These are phyloP conservation scores for Watsonalla binaria DNA, from an alignment of 2,888 invertebrate genomes.

Conservation along the genomic window DNA sequence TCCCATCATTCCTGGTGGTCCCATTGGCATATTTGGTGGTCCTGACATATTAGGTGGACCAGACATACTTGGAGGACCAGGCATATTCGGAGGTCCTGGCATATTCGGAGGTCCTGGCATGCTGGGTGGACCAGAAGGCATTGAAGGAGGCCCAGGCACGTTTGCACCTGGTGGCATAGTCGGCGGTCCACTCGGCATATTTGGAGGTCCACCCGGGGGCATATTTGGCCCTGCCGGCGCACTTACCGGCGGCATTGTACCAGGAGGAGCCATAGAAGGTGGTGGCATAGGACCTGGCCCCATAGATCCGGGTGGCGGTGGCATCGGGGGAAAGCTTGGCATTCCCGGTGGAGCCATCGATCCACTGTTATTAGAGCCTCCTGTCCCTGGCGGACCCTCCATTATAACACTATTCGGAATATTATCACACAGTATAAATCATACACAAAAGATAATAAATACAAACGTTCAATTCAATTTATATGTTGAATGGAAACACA, in stretches of 20 bases:
- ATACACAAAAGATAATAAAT: background rate
- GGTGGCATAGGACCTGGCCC: conserved; percentile 32
- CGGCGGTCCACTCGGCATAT: background rate
- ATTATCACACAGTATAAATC: background rate
- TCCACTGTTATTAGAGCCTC: conserved; percentile 49
- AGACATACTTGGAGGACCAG: conserved; percentile 6
- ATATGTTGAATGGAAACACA: background rate
- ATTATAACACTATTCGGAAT: conserved; percentile 25
- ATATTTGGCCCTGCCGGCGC: conserved; percentile 33
- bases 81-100: background rate
- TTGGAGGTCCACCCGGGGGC: conserved; percentile 25
- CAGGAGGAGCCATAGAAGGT: conserved; percentile 50
- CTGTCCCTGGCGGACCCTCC: conserved; percentile 68
- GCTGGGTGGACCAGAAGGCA: conserved; percentile 23
- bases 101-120: conserved; percentile 18
- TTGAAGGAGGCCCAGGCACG: conserved; percentile 13
- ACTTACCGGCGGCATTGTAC: conserved; percentile 45
- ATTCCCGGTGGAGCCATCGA: conserved; percentile 53
- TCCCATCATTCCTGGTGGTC: conserved; percentile 26
- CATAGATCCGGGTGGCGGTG: conserved; percentile 53
- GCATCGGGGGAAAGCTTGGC: conserved; percentile 51
- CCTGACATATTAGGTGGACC: conserved; percentile 15
- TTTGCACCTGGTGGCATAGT: conserved; percentile 1
- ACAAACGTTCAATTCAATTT: background rate
- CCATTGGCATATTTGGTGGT: conserved; percentile 31